phyloP scores from a whole-genome alignment of 2,888 invertebrate species.

The Drosophila engyochracea region DNA sequence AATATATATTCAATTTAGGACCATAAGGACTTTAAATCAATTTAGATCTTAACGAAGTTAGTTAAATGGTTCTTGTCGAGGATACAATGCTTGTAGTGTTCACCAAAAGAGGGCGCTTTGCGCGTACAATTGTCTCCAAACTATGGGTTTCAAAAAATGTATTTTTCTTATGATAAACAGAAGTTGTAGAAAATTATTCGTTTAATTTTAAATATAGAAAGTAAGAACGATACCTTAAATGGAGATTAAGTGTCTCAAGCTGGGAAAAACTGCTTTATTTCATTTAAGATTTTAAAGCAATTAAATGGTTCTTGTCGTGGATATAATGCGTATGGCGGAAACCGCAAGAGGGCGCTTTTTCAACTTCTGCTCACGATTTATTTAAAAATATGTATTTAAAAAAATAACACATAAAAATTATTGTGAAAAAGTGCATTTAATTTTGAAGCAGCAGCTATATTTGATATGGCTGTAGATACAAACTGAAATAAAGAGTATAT shows the following conservation, averaged over 20 bases:
- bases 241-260: no score
- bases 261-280: neutral
- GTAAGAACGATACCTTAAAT: neutral
- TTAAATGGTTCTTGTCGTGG: slow-evolving; percentile 13
- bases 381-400: neutral
- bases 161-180: no score
- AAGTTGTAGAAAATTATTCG: neutral
- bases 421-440: neutral
- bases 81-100: neutral
- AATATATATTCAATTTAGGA: neutral
- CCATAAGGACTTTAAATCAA: neutral
- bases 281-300: neutral
- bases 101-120: neutral
- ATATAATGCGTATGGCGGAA: neutral
- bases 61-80: slow-evolving; percentile 13
- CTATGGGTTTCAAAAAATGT: neutral
- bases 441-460: neutral
- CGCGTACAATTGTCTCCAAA: neutral
- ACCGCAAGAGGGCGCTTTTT: neutral
- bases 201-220: neutral
- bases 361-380: neutral
- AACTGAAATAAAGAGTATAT: neutral
- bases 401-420: neutral
- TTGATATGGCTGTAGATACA: neutral
- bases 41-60: neutral